phyloP scores from a whole-genome alignment of 2,888 invertebrate species.

The Amorpha juglandis region DNA sequence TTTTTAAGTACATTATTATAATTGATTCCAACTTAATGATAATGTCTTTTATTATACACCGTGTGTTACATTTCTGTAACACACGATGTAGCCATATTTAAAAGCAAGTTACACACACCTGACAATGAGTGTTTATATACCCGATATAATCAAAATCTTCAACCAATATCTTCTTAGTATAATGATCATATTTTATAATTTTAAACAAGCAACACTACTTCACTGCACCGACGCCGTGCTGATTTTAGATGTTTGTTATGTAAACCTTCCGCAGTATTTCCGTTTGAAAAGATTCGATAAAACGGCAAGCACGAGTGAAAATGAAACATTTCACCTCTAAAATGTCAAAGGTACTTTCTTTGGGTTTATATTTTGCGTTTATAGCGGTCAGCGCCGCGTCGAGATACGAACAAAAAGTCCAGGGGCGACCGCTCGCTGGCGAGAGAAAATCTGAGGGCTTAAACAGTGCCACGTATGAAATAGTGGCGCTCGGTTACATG shows the following conservation, averaged over 20 bases:
- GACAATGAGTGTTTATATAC: too few species aligned
- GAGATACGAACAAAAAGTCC: conserved; percentile 76
- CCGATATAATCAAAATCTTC: too few species aligned
- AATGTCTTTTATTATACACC: conserved; percentile 6
- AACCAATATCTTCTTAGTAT: too few species aligned
- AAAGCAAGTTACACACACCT: too few species aligned
- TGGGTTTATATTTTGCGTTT: conserved; percentile 83
- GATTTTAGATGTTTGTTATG: conserved; percentile 27
- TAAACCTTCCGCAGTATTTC: conserved; percentile 50
- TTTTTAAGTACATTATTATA: conserved; percentile 1
- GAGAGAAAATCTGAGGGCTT: conserved; percentile 83
- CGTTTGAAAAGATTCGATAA: conserved; percentile 61
- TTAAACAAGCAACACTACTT: background rate
- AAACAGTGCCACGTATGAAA: conserved; percentile 84
- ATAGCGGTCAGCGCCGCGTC: conserved; percentile 79
- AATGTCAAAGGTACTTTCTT: conserved; percentile 82
- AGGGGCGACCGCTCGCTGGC: conserved; percentile 70
- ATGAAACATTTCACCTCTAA: conserved; percentile 78
- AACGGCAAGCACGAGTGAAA: conserved; percentile 67
- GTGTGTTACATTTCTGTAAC: too few species aligned
- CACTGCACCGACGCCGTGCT: background rate
- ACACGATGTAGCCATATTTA: too few species aligned
- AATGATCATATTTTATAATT: background rate
- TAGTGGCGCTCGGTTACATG: conserved; percentile 83
- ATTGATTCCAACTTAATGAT: conserved; percentile 3